phyloP scores from a whole-genome alignment of 2,113 vertebrate genomes.

The Halcyon senegalensis region DNA sequence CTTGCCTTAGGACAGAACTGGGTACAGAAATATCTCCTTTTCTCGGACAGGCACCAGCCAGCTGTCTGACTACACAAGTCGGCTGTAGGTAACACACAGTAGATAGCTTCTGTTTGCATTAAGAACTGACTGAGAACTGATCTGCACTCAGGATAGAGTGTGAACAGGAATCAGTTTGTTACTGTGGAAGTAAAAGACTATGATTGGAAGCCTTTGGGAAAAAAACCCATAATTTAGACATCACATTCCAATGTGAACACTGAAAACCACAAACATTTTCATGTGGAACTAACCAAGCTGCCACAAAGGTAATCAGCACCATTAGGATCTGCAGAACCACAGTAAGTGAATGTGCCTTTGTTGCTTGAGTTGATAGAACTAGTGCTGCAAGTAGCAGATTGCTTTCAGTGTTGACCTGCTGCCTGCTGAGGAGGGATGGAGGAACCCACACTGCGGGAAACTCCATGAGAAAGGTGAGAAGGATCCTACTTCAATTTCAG shows the following conservation, averaged over 20 bases:
- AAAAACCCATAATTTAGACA: neutral
- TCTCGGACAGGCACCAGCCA: neutral
- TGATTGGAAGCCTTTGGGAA: neutral
- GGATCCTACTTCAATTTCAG: neutral
- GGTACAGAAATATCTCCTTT: neutral
- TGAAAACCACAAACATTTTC: neutral
- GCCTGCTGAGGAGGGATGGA: neutral
- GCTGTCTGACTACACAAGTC: neutral
- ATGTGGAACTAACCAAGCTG: neutral
- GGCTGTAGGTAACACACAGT: neutral
- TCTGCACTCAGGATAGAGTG: neutral
- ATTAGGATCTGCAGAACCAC: neutral
- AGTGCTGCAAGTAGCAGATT: neutral
- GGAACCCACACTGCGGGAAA: neutral
- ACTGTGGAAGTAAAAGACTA: neutral
- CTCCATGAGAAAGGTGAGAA: neutral
- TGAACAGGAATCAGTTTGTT: neutral
- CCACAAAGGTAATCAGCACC: neutral
- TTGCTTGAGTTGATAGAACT: neutral
- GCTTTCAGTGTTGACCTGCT: neutral
- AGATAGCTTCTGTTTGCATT: neutral
- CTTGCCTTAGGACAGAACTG: neutral
- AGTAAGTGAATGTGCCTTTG: neutral
- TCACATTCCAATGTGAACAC: neutral
- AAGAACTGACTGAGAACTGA: neutral